A percentile compares a stretch with the other conserved stretches of the same genome.
phyloP scores from a whole-genome alignment of 2,797 vertebrate genomes.

The Silurus lanzhouensis region DNA sequence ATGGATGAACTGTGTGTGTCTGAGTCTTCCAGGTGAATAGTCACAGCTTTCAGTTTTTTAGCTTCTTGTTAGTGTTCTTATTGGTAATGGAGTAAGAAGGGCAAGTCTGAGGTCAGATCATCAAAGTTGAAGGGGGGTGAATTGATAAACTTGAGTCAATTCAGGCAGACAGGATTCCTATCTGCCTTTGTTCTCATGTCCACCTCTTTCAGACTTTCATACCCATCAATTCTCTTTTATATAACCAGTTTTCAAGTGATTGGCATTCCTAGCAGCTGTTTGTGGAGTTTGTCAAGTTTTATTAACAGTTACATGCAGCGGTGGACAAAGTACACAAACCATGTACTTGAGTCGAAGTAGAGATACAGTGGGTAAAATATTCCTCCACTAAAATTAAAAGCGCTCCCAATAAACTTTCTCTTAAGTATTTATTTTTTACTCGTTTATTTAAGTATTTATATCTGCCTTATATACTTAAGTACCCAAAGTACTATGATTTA shows the following conservation, averaged over 20 bases:
- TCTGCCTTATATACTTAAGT: no score
- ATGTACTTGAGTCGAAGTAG: no score
- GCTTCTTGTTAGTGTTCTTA: slow-evolving; percentile 20
- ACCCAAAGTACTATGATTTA: no score
- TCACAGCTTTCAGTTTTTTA: slow-evolving; percentile 9
- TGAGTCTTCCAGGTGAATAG: slow-evolving; percentile 26
- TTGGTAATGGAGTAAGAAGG: slow-evolving; percentile 2
- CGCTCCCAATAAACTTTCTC: no score
- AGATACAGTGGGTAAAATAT: no score
- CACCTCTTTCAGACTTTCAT: not conserved
- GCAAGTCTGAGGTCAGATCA: slow-evolving; percentile 13
- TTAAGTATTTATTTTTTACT: no score
- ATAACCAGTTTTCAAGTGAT: not conserved
- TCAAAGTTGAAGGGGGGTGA: slow-evolving; percentile 24
- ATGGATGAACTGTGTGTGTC: slow-evolving; percentile 14
- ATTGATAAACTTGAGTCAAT: not conserved
- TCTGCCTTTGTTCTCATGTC: not conserved
- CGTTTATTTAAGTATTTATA: no score
- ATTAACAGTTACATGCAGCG: not conserved
- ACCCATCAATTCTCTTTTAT: not conserved
- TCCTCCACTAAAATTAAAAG: no score
- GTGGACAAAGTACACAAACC: no score
- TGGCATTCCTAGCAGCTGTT: not conserved
- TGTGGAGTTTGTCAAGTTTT: not conserved
- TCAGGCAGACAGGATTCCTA: not conserved